Evolutionary conservation across 2,797 vertebrate species (phyloP).

Genomic region (Schizothorax lantsangensis): DNA sequence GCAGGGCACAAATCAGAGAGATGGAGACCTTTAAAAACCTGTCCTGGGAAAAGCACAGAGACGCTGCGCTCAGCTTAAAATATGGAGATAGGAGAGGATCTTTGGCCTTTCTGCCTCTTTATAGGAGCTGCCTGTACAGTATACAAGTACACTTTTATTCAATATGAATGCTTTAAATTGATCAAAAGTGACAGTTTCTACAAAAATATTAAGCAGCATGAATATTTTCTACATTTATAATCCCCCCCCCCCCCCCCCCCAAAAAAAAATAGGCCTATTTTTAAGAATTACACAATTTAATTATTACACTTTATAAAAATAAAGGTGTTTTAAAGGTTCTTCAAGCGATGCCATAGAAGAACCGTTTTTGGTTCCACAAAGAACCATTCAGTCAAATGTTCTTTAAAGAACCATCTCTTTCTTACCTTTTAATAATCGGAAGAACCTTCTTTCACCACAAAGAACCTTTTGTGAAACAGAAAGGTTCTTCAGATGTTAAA

Average conservation of each 20-base stretch:
- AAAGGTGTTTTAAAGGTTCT: too few relatives aligned
- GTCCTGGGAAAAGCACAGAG: slow-evolving; percentile 18
- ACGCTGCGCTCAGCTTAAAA: slow-evolving; percentile 28
- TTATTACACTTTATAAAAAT: not conserved
- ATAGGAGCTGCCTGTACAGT: not conserved
- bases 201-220: not conserved
- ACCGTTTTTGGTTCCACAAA: too few relatives aligned
- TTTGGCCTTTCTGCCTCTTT: not conserved
- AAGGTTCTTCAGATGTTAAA: too few relatives aligned
- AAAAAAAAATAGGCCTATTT: not conserved
- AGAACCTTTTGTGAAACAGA: too few relatives aligned
- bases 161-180: not conserved
- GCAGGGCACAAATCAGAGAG: slow-evolving; percentile 63
- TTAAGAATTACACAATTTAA: not conserved
- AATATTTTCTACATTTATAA: not conserved
- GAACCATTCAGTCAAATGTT: too few relatives aligned
- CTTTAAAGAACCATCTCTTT: too few relatives aligned
- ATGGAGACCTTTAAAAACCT: slow-evolving; percentile 42
- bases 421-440: too few relatives aligned
- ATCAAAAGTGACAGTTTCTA: not conserved
- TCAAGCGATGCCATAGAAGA: too few relatives aligned
- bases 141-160: not conserved
- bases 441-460: too few relatives aligned
- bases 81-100: not conserved
- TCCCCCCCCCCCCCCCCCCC: too few relatives aligned